phyloP scores from a whole-genome alignment of 1,140 invertebrate species.

The Hyles euphorbiae region DNA sequence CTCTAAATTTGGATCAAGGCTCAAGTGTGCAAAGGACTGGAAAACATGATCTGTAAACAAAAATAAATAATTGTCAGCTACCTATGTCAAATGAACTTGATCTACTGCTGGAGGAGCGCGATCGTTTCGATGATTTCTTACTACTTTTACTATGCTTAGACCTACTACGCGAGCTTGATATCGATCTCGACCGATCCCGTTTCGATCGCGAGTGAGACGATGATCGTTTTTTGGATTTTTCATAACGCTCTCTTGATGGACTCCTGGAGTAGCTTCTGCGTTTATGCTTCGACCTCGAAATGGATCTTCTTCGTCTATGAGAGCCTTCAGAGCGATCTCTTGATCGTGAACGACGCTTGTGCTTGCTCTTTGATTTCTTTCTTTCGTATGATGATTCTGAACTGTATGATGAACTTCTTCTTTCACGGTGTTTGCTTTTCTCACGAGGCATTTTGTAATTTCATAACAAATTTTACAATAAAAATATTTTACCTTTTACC shows the following conservation, averaged over 20 bases:
- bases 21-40: background rate
- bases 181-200: constrained; percentile 44
- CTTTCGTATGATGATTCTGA: constrained; percentile 61
- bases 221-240: constrained; percentile 47
- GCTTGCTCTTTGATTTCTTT: constrained; percentile 60
- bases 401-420: constrained; percentile 54
- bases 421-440: constrained; percentile 55
- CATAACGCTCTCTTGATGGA: constrained; percentile 54
- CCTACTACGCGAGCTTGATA: constrained; percentile 47
- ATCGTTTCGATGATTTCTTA: constrained; percentile 41
- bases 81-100: constrained; percentile 62
- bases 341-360: constrained; percentile 53
- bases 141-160: constrained; percentile 42
- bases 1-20: constrained; percentile 2
- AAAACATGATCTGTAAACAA: constrained; percentile 2
- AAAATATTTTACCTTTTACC: too few species aligned
- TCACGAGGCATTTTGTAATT: constrained; percentile 49
- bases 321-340: constrained; percentile 55
- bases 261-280: constrained; percentile 59
- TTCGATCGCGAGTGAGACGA: constrained; percentile 46
- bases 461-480: background rate
- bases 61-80: constrained; percentile 15
- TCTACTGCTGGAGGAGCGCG: constrained; percentile 48
- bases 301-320: constrained; percentile 48
- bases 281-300: constrained; percentile 41